Conservation (phyloP, 1,140 invertebrate species). For the Cyrtorhinus lividipennis region DNA sequence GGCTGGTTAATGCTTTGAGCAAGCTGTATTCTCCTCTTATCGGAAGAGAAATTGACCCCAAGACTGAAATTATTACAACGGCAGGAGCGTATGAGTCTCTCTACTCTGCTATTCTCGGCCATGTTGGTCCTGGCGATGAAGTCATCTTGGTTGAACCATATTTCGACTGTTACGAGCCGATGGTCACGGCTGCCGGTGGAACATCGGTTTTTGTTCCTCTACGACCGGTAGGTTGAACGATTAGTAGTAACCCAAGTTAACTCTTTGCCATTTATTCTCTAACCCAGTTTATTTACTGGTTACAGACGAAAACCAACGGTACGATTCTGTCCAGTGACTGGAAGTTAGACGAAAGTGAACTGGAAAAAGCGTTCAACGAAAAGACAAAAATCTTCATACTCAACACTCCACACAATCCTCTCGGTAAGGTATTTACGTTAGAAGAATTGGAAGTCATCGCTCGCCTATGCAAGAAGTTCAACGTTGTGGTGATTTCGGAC, state of each 20-base stretch:
- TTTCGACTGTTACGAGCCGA: constrained; percentile 95
- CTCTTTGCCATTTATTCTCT: too few species aligned
- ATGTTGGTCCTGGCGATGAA: constrained; percentile 72
- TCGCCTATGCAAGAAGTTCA: constrained; percentile 79
- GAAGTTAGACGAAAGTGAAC: constrained; percentile 69
- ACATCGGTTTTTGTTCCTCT: constrained; percentile 76
- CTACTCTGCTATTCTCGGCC: constrained; percentile 67
- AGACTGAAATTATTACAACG: constrained; percentile 75
- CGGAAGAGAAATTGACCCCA: constrained; percentile 56
- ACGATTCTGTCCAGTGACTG: constrained; percentile 63
- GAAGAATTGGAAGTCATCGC: constrained; percentile 63
- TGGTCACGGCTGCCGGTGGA: constrained; percentile 79
- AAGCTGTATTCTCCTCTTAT: constrained; percentile 74
- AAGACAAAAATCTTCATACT: constrained; percentile 93
- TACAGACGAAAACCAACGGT: constrained; percentile 31
- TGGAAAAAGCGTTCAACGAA: constrained; percentile 65
- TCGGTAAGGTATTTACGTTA: constrained; percentile 74
- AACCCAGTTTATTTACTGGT: constrained; percentile 10
- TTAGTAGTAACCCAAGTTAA: constrained; percentile 14
- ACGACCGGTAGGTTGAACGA: constrained; percentile 45
- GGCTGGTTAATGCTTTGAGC: constrained; percentile 67
- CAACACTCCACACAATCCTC: constrained; percentile 92
- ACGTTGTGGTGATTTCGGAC: constrained; percentile 82
- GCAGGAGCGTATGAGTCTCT: constrained; percentile 88
- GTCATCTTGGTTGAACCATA: constrained; percentile 97